Percentiles rank a stretch among this genome's conserved stretches.
Evolutionary conservation across 2,888 invertebrate genomes (phyloP).

Genomic region (Gymnoscelis rufifasciata): DNA sequence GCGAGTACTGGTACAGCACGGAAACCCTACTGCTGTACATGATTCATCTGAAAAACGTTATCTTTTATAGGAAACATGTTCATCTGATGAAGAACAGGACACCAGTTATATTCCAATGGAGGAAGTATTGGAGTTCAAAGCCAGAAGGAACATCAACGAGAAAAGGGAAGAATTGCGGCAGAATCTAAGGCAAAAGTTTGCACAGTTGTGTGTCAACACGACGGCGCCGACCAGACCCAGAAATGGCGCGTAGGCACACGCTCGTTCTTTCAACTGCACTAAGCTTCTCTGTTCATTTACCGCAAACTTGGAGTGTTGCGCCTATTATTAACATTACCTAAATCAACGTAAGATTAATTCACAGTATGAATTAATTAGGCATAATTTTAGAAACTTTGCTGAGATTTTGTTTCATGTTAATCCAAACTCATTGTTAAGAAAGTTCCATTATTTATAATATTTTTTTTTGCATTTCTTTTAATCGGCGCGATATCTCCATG

Average conservation of each 20-base stretch:
- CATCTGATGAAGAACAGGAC: constrained; percentile 87
- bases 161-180: constrained; percentile 90
- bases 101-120: constrained; percentile 91
- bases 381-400: not conserved
- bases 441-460: not conserved
- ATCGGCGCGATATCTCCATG: constrained; percentile 16
- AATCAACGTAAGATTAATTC: not conserved
- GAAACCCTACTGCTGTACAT: no score
- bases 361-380: not conserved
- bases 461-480: not conserved
- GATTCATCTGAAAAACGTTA: not conserved
- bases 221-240: constrained; percentile 46
- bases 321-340: not conserved
- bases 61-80: constrained; percentile 84
- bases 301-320: constrained; percentile 10
- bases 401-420: not conserved
- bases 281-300: constrained; percentile 11
- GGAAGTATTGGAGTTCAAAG: constrained; percentile 92
- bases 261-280: constrained; percentile 44
- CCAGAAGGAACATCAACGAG: constrained; percentile 87
- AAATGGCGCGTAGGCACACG: constrained; percentile 41
- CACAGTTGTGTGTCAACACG: constrained; percentile 84
- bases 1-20: no score
- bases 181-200: constrained; percentile 89
- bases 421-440: not conserved